Evolutionary conservation across 2,888 invertebrate species (phyloP).

Genomic region (Anticlea derivata): DNA sequence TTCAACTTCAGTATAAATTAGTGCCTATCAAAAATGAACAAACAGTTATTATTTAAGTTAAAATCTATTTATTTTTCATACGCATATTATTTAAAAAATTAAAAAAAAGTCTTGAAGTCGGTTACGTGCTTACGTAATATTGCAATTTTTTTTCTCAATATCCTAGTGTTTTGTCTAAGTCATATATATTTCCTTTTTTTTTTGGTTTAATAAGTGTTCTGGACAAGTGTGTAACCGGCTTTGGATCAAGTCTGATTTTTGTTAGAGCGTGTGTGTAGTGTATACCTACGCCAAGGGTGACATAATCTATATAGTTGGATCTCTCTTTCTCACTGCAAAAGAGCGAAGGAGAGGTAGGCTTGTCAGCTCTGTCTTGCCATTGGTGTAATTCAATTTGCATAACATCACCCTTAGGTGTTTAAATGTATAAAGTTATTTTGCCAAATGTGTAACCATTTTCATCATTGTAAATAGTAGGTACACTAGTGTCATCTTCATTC

Average conservation of each 20-base stretch:
- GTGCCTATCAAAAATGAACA: conserved; percentile 45
- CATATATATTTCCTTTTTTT: conserved; percentile 21
- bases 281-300: conserved; percentile 32
- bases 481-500: conserved; percentile 42
- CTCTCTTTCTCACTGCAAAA: conserved; percentile 14
- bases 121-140: conserved; percentile 42
- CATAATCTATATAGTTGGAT: conserved; percentile 15
- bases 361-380: conserved; percentile 28
- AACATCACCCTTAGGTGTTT: conserved; percentile 38
- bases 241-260: conserved; percentile 49
- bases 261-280: conserved; percentile 26
- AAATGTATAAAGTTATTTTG: conserved; percentile 71
- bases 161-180: conserved; percentile 25
- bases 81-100: conserved; percentile 35
- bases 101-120: conserved; percentile 33
- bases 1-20: conserved; percentile 32
- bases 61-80: conserved; percentile 40
- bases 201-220: conserved; percentile 7
- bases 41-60: conserved; percentile 38
- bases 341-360: conserved; percentile 21
- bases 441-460: conserved; percentile 70
- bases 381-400: conserved; percentile 24
- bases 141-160: conserved; percentile 33
- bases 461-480: conserved; percentile 73
- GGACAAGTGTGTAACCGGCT: conserved; percentile 47